A percentile compares a stretch with the other conserved stretches of the same genome.
phyloP scores from a whole-genome alignment of 2,888 invertebrate species.

The Trissolcus japonicus region DNA sequence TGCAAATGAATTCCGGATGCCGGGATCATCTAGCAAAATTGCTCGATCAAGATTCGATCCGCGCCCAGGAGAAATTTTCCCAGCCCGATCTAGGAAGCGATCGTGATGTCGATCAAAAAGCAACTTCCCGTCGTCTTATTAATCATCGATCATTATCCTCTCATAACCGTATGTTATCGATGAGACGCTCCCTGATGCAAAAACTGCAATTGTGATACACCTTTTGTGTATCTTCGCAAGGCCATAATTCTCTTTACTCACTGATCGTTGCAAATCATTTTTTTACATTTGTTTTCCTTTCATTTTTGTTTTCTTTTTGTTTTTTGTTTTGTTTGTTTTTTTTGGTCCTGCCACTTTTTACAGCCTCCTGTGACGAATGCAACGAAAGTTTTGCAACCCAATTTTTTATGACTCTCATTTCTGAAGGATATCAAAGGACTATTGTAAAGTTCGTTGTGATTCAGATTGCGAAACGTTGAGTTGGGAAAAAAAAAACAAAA shows the following conservation, averaged over 20 bases:
- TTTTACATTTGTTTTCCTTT: constrained; percentile 16
- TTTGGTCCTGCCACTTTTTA: too few relatives aligned
- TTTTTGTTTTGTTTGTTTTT: not conserved
- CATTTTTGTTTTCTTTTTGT: constrained; percentile 3
- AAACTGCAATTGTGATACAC: not conserved
- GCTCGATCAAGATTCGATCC: constrained; percentile 26
- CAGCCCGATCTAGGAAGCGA: constrained; percentile 20
- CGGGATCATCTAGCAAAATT: constrained; percentile 9
- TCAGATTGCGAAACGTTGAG: too few relatives aligned
- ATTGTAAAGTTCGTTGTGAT: too few relatives aligned
- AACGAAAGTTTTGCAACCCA: too few relatives aligned
- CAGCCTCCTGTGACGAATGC: too few relatives aligned
- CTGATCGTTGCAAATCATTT: constrained; percentile 2
- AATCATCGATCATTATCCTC: constrained; percentile 55
- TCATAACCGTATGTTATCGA: constrained; percentile 42
- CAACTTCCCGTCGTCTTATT: constrained; percentile 55
- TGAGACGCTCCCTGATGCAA: constrained; percentile 21
- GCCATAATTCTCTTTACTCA: constrained; percentile 39
- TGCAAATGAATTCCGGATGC: constrained; percentile 31
- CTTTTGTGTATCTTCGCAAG: not conserved
- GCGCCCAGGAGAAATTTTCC: constrained; percentile 39
- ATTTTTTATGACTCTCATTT: too few relatives aligned
- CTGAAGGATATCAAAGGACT: too few relatives aligned
- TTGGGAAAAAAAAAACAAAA: too few relatives aligned
- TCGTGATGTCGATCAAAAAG: constrained; percentile 15